Percentiles rank a stretch among this genome's conserved stretches.
phyloP scores from a whole-genome alignment of 1,140 invertebrate species.

The Hyposmocoma kahamanoa region DNA sequence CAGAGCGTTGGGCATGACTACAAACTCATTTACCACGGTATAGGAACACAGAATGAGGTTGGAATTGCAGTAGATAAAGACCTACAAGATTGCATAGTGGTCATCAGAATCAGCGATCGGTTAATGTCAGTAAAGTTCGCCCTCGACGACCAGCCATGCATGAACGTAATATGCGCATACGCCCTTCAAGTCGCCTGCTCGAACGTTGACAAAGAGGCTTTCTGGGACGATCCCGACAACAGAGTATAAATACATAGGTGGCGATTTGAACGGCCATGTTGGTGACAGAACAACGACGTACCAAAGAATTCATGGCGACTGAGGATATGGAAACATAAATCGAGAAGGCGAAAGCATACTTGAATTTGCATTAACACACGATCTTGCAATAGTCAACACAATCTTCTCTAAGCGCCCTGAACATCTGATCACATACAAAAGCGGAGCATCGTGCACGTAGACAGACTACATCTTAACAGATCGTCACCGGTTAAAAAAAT shows the following conservation, averaged over 20 bases:
- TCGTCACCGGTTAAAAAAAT: background rate
- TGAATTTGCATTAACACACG: background rate
- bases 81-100: conserved; percentile 1
- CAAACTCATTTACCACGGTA: conserved; percentile 14
- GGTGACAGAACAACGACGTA: background rate
- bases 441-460: conserved; percentile 3
- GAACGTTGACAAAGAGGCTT: background rate
- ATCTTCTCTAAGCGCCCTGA: conserved; percentile 12
- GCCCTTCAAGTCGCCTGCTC: conserved; percentile 5
- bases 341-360: conserved; percentile 9
- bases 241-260: background rate
- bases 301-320: conserved; percentile 9
- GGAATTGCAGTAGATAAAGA: conserved; percentile 3
- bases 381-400: conserved; percentile 13
- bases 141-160: conserved; percentile 2
- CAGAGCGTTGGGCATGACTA: conserved; percentile 11
- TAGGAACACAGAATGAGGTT: conserved; percentile 2
- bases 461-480: conserved; percentile 8
- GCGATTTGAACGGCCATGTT: background rate
- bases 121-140: conserved; percentile 5
- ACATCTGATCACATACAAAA: conserved; percentile 20
- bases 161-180: conserved; percentile 7
- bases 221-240: conserved; percentile 8
- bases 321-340: conserved; percentile 10
- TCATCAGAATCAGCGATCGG: conserved; percentile 7